These are phyloP conservation scores for Papilio polyxenes DNA, from an alignment of 1,140 invertebrate genomes.

Conservation along the genomic window DNA sequence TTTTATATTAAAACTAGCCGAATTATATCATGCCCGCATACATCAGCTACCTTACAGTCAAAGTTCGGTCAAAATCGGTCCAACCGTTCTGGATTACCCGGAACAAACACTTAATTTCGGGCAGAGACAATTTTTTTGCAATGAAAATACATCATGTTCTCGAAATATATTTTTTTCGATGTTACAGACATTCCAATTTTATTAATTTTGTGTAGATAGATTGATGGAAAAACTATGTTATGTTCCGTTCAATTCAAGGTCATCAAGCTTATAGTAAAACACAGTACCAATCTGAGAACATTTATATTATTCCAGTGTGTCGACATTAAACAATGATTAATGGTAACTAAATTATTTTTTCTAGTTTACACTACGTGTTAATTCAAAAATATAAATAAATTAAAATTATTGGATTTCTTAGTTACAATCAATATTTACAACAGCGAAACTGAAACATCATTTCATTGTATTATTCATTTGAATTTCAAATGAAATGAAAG, in stretches of 20 bases:
- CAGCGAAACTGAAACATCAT: constrained; percentile 49
- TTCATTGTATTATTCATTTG: neutral
- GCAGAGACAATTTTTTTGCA: too few relatives aligned
- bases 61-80: too few relatives aligned
- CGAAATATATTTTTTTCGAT: too few relatives aligned
- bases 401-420: constrained; percentile 46
- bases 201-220: too few relatives aligned
- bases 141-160: too few relatives aligned
- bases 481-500: too few relatives aligned
- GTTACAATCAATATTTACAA: constrained; percentile 67
- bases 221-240: neutral
- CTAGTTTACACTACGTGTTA: constrained; percentile 43
- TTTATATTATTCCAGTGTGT: constrained; percentile 30
- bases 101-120: too few relatives aligned
- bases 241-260: neutral
- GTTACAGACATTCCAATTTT: too few relatives aligned
- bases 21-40: too few relatives aligned
- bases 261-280: neutral
- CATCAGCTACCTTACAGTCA: too few relatives aligned
- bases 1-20: too few relatives aligned
- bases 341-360: constrained; percentile 64
- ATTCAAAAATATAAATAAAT: constrained; percentile 60
- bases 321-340: constrained; percentile 49
- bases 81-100: too few relatives aligned
- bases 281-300: constrained; percentile 13